Base-by-base conservation (phyloP, 1,140 invertebrate species). In the Helicoverpa armigera region DNA sequence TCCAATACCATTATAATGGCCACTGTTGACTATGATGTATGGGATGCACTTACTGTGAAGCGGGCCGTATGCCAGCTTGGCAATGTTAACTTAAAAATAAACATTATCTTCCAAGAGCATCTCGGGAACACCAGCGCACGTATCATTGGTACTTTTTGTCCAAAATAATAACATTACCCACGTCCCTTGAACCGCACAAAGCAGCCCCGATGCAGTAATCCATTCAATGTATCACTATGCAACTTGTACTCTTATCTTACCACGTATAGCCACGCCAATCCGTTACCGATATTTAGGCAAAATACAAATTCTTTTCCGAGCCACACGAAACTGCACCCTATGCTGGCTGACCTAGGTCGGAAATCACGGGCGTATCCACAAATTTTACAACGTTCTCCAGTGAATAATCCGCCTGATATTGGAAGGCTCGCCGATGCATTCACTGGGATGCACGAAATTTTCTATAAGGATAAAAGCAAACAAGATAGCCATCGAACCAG, bases 391-490 rank as follows among this genome's bases (percentile, higher is more conserved):
- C 92, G 85, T 95, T 95, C 91, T 90, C 89, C 88, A 87, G 83
- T 84, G 90, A 89, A 93, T 95, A 94, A 94, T 94, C 92, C 92
- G 81, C 83, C 88, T 91, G 91, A 95, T 95, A 95, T 95, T 95
- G 94, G 91, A 94, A 93, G 92, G 90, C 91, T 86, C 89, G 87
- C 86, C 89, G 91, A 88, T 92, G 92, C 92, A 94, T 94, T 94
- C 92, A 93, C 88, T 91, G 90, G 89, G 90, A 91, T 94, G 92
- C 93, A 94, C 93, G 89, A 94, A 94, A 94, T 95, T 94, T 94
- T 95, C 94, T 94, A 95, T 94, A 95, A 94, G 92, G 90, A 94
- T 94, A 94, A 94, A 94, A 94, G 94, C 93, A 94, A 94, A 95
- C 92, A 94, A 91, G 94, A 94, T 95, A 93, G 90, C 90, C 89